Conservation (phyloP, 2,113 vertebrate genomes). For the Cryptotis parvus region DNA sequence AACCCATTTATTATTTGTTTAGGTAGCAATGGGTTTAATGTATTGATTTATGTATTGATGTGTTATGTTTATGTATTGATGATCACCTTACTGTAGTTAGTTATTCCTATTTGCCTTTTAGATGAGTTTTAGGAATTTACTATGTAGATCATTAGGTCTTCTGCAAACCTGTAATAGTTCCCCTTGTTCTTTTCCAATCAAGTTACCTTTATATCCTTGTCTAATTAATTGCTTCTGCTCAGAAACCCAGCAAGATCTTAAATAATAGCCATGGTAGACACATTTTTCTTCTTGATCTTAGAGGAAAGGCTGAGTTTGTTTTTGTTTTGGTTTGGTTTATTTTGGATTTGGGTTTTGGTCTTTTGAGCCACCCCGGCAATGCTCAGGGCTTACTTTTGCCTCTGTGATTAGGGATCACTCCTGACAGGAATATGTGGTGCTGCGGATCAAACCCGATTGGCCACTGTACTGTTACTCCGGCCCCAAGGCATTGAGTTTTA, state of each 20-base stretch:
- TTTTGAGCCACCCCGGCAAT: no score
- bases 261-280: not conserved
- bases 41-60: not conserved
- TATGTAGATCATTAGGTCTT: not conserved
- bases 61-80: not conserved
- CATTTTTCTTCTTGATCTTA: not conserved
- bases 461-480: no score
- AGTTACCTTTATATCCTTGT: not conserved
- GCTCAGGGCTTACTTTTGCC: no score
- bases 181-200: not conserved
- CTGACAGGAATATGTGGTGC: no score
- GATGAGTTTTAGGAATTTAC: not conserved
- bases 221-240: not conserved
- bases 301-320: not conserved
- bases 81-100: not conserved
- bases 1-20: not conserved
- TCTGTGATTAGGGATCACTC: no score
- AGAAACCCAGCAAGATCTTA: not conserved
- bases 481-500: no score
- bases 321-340: no score
- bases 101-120: not conserved
- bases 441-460: no score
- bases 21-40: not conserved
- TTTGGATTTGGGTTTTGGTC: no score
- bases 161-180: not conserved